These are phyloP conservation scores for Acanthosepion pharaonis DNA, from an alignment of 2,888 invertebrate species.

Conservation along the genomic window DNA sequence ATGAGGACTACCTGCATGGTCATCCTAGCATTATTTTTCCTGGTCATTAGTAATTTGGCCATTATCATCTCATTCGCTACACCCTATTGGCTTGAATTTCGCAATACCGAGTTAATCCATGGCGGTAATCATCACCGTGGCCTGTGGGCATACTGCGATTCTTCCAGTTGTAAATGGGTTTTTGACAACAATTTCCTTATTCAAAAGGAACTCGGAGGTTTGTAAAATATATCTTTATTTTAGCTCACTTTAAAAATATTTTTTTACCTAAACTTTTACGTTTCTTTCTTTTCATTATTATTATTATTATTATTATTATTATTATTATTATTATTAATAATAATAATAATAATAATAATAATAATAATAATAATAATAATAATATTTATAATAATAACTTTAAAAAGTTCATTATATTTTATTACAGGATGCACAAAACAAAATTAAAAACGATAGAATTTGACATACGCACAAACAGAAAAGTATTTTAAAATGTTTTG, in stretches of 20 bases:
- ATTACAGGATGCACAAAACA: no score
- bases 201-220: constrained; percentile 46
- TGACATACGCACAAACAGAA: no score
- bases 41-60: constrained; percentile 64
- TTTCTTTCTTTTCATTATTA: not conserved
- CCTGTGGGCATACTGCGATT: constrained; percentile 40
- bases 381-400: no score
- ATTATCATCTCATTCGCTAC: constrained; percentile 63
- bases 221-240: not conserved
- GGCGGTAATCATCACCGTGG: constrained; percentile 41
- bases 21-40: constrained; percentile 59
- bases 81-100: constrained; percentile 59
- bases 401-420: no score
- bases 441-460: no score
- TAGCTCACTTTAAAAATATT: not conserved
- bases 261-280: not conserved
- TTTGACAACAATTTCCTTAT: constrained; percentile 44
- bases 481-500: no score
- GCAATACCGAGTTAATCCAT: not conserved
- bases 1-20: constrained; percentile 60
- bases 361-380: not conserved
- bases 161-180: constrained; percentile 37
- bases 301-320: not conserved
- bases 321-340: not conserved
- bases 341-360: not conserved